Conservation (phyloP, 2,888 invertebrate species). For the Cephus pulcher region DNA sequence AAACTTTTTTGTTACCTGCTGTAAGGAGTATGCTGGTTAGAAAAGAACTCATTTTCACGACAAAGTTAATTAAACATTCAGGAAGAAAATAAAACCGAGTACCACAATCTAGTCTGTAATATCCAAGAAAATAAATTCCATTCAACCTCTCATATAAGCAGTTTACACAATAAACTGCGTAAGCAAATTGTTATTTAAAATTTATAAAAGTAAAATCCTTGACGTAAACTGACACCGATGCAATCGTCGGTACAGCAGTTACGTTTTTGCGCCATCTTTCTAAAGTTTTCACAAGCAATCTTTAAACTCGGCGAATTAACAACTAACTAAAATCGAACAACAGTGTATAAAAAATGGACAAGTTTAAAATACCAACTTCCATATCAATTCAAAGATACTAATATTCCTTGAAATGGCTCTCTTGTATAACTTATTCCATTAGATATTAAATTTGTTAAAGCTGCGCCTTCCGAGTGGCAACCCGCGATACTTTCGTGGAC, state of each 20-base stretch:
- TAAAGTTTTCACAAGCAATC: background rate
- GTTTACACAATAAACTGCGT: background rate
- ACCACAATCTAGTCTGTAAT: background rate
- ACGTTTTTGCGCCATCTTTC: background rate
- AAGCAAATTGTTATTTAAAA: background rate
- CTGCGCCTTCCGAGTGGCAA: background rate
- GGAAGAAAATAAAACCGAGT: background rate
- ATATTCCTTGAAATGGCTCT: background rate
- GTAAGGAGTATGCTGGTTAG: slow-evolving; percentile 48
- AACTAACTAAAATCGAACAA: background rate
- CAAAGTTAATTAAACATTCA: background rate
- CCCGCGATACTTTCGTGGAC: background rate
- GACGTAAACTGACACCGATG: background rate
- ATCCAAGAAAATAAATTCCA: background rate
- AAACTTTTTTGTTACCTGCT: slow-evolving; percentile 40
- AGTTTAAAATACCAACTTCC: background rate
- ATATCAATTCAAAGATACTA: background rate
- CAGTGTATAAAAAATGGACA: background rate
- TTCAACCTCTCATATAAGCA: background rate
- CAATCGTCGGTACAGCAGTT: background rate
- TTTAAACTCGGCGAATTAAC: background rate
- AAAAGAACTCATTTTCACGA: slow-evolving; percentile 50
- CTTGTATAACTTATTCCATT: background rate
- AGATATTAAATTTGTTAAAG: background rate
- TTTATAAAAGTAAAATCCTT: background rate